Base-by-base conservation (phyloP, 2,888 invertebrate species). In the Chironomus tentans region DNA sequence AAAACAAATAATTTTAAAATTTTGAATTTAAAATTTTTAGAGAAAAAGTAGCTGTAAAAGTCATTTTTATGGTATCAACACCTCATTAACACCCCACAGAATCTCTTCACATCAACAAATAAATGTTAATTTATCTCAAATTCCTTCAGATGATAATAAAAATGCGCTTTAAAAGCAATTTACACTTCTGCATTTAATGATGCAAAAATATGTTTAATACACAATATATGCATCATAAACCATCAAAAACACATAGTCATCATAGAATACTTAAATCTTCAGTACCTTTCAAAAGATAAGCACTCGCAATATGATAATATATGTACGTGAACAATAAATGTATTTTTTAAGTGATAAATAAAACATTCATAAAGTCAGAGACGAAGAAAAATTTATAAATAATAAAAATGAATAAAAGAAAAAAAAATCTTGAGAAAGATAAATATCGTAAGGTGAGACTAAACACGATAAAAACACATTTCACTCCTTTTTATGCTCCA, bases 301-400 rank as follows among this genome's bases (percentile, higher is more conserved):
- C 50, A 50, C 13, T 15, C 56, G n/a, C 1, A 56, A 56, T 15
- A 56, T 18, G 56, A 56, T 56, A 56, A 56, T 56, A 56, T 18
- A 56, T 56, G 56, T 56, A 56, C 56, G 56, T 56, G 56, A 38
- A 38, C 56, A 7, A 56, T 56, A 56, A 15, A 18, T 15, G 18
- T 15, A 56, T 56, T n/a, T 56, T 56, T 56, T 56, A 56, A 56
- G 56, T 56, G 56, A 56, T 56, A 56, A 56, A 56, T 65, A 65
- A 65, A 65, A 65, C 22, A 65, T 65, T 65, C 65, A 65, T 65
- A 65, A 65, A 65, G 24, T 65, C 21, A 22, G 24, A 65, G 38
- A 38, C 38, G 38, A 38, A 38, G 38, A 38, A 38, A 38, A 38
- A 38, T 38, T 38, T 38, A 38, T 38, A 38, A 38, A 38, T 38